phyloP scores from a whole-genome alignment of 2,888 invertebrate genomes.

The Neoitamus cyanurus region DNA sequence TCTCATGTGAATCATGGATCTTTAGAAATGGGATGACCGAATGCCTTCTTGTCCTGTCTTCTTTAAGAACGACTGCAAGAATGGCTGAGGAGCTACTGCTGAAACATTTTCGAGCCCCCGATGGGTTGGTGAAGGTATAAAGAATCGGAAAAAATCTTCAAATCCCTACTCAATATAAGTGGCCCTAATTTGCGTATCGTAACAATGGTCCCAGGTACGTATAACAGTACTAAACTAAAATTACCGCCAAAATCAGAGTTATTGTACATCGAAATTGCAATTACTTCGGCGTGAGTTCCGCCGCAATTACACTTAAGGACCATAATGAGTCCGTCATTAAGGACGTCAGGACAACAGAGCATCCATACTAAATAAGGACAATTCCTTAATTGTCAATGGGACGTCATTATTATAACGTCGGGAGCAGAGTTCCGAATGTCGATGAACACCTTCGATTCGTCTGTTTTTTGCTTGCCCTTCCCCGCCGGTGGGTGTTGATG shows the following conservation, averaged over 20 bases:
- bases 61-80: not conserved
- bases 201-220: slow-evolving; percentile 29
- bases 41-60: not conserved
- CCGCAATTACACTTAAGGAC: not conserved
- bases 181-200: not conserved
- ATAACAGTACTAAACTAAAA: slow-evolving; percentile 26
- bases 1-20: not conserved
- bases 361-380: slow-evolving; percentile 30
- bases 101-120: not conserved
- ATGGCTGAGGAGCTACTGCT: not conserved
- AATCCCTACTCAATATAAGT: not conserved
- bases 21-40: not conserved
- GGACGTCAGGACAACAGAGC: not conserved
- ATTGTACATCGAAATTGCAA: slow-evolving; percentile 2
- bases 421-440: slow-evolving; percentile 90
- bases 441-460: slow-evolving; percentile 75
- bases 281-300: not conserved
- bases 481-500: not conserved
- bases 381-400: slow-evolving; percentile 75
- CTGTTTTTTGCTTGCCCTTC: slow-evolving; percentile 56
- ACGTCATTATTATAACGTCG: slow-evolving; percentile 83
- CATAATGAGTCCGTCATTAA: not conserved
- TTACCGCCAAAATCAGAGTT: not conserved
- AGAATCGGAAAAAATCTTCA: not conserved
- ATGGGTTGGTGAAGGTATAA: not conserved